Conservation (phyloP, 2,113 vertebrate species). For the Gorsachius goisagi region DNA sequence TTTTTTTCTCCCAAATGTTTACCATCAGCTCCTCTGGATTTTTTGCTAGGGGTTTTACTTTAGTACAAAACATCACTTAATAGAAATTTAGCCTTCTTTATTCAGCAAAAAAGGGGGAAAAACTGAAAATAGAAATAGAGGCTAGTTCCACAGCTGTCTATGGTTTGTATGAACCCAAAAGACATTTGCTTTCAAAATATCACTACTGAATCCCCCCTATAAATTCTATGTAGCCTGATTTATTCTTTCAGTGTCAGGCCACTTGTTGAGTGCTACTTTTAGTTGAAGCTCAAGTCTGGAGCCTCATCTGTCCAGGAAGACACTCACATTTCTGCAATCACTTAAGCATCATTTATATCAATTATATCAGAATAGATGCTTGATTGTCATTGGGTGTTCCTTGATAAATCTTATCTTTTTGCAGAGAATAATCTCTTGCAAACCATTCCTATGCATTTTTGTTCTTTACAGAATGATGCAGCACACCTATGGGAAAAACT, state of each 20-base stretch:
- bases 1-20: not conserved
- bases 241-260: not conserved
- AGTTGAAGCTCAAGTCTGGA: not conserved
- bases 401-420: not conserved
- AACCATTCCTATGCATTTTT: not conserved
- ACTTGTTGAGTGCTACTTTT: not conserved
- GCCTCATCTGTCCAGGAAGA: not conserved
- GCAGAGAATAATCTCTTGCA: not conserved
- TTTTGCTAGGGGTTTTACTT: not conserved
- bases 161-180: not conserved
- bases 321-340: not conserved
- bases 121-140: not conserved
- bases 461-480: not conserved
- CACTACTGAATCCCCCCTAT: not conserved
- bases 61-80: not conserved
- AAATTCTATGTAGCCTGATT: not conserved
- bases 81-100: not conserved
- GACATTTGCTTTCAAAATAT: not conserved
- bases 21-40: not conserved
- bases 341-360: not conserved
- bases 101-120: not conserved
- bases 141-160: not conserved
- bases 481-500: not conserved
- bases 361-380: not conserved
- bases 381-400: not conserved